Evolutionary conservation across 2,113 vertebrate species (phyloP), one percentile per base, ranked within the genome.

Genomic region (Psilopsiagon aurifrons): DNA sequence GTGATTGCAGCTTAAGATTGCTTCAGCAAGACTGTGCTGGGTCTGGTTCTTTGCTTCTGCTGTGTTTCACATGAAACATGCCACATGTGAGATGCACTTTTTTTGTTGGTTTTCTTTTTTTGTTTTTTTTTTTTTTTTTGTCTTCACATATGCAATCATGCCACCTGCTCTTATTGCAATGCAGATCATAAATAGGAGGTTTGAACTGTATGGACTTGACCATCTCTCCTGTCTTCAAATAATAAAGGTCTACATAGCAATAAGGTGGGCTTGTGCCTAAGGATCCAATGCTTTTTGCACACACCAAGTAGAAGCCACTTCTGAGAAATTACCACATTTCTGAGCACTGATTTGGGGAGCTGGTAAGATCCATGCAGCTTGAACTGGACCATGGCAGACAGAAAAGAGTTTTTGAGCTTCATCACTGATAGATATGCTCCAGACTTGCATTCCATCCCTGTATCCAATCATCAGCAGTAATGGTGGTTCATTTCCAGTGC

Each of bases 181-280:
- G 98, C 33, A 99, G 98, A 84, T 99, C 99, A 90, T 99, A 99
- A 97, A 99, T 99, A 13, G 99, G 98, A 4, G 99, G 99, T 98
- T 99, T 99, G 98, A 99, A 99, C 96, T 99, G 99, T 95, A 99
- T 99, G 11, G 99, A 99, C 92, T 99, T 99, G 77, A 99, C 99
- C 98, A 99, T 99, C 95, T 99, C 99, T n/a, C 99, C 99, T 3
- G 99, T 99, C 60, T 98, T 97, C 77, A 99, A 97, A 67, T 99
- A 99, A 92, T 99, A 99, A 15, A 99, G 98, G 98, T 99, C 99
- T 47, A 99, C 99, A 85, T 99, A 99, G 81, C 99, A 99, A 95
- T 99, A 99, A 4, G 99, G 99, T 8, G 99, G 98, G 95, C 98
- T 99, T 33, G 99, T 99, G 90, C 99, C 29, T 7, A 29, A 99